phyloP scores from a whole-genome alignment of 2,113 vertebrate genomes.

The Pithys albifrons region DNA sequence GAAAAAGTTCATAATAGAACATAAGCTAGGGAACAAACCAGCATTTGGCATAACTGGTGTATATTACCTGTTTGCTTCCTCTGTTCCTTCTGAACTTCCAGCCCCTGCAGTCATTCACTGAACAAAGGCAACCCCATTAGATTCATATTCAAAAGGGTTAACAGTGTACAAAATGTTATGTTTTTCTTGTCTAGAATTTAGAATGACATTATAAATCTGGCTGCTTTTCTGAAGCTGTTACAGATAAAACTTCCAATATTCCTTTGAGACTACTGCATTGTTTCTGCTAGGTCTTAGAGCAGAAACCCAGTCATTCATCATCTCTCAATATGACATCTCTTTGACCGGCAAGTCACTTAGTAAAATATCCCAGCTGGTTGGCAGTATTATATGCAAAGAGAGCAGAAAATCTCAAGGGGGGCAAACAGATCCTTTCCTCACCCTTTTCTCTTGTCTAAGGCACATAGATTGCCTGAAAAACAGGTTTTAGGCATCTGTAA shows the following conservation, averaged over 20 bases:
- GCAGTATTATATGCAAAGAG: slow-evolving; percentile 30
- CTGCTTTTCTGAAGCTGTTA: slow-evolving; percentile 43
- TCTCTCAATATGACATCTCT: slow-evolving; percentile 66
- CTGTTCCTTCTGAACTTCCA: neutral
- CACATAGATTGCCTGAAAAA: slow-evolving; percentile 32
- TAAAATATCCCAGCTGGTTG: slow-evolving; percentile 67
- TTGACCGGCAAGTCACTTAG: slow-evolving; percentile 75
- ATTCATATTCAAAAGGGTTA: neutral
- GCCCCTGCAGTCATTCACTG: neutral
- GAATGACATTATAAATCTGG: neutral
- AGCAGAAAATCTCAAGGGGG: neutral
- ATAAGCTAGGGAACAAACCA: neutral
- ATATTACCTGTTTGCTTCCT: neutral
- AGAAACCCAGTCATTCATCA: slow-evolving; percentile 79
- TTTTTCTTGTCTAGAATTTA: slow-evolving; percentile 1
- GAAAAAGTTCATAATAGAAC: neutral
- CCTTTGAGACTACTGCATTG: slow-evolving; percentile 69
- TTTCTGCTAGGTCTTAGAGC: slow-evolving; percentile 63
- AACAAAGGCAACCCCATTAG: neutral
- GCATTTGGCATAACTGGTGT: neutral
- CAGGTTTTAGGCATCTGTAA: slow-evolving; percentile 45
- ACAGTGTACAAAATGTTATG: neutral
- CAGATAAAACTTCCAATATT: slow-evolving; percentile 63
- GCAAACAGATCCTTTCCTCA: neutral
- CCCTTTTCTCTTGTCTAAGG: neutral